Percentiles rank a stretch among this genome's conserved stretches.
phyloP scores from a whole-genome alignment of 2,888 invertebrate species.

The Euplexia lucipara region DNA sequence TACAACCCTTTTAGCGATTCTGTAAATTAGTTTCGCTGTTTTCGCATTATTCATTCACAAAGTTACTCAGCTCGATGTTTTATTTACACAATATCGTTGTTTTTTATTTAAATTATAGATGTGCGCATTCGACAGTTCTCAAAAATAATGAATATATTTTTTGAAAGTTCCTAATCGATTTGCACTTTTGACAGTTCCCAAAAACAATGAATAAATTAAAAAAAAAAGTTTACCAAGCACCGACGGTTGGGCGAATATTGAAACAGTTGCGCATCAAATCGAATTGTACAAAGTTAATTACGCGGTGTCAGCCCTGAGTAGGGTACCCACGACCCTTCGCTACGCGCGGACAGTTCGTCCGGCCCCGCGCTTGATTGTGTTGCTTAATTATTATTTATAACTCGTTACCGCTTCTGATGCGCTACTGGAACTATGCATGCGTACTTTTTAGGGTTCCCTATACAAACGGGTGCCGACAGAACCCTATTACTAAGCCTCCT shows the following conservation, averaged over 20 bases:
- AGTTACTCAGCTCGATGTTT: conserved; percentile 32
- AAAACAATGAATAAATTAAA: conserved; percentile 63
- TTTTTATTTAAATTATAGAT: conserved; percentile 25
- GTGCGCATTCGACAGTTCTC: conserved; percentile 36
- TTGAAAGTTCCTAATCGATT: too few species aligned
- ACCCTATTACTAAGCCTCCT: too few species aligned
- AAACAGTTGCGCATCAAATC: conserved; percentile 82
- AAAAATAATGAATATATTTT: too few species aligned
- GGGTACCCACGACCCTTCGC: conserved; percentile 71
- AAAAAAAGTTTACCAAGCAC: conserved; percentile 51
- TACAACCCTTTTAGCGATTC: conserved; percentile 37
- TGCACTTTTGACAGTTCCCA: conserved; percentile 36
- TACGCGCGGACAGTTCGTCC: conserved; percentile 50
- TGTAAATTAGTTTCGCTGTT: conserved; percentile 32
- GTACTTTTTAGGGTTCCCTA: too few species aligned
- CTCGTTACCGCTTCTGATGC: conserved; percentile 59
- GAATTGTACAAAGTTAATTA: conserved; percentile 86
- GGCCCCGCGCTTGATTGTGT: conserved; percentile 65
- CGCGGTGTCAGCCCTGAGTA: conserved; percentile 78
- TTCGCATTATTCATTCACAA: conserved; percentile 26
- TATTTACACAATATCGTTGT: conserved; percentile 25
- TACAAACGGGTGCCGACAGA: too few species aligned
- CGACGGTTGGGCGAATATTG: conserved; percentile 75
- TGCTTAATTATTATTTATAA: conserved; percentile 74
- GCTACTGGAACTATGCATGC: conserved; percentile 43